Base-by-base conservation (phyloP, 2,797 vertebrate genomes). In the Amniataba percoides region DNA sequence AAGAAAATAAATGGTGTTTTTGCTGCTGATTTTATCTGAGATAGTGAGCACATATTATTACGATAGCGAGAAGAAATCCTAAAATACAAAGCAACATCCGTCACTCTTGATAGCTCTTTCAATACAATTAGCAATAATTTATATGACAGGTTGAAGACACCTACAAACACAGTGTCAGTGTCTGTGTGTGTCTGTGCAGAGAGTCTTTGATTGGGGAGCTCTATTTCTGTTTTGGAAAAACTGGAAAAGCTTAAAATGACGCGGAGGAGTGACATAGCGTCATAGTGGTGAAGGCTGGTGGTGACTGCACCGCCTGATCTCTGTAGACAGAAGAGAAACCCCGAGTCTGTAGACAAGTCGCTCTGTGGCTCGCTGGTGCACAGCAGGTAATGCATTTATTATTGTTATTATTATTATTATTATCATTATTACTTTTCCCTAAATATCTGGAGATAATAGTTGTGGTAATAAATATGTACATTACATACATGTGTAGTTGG, bases 161-260 rank as follows among this genome's bases (percentile, higher is more conserved):
- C 5, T 45, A 15, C 12, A 25, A 2, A 39, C n/a, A 7, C n/a
- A 7, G 19, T 10, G 2, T 53, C 5, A 15, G 18, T 25, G 34
- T 59, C 25, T 58, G 25, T 7, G 25, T 7, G 6, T 31, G n/a
- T n/a, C n/a, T 13, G n/a, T 5, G 45, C 13, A 15, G 19, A 31
- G 14, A 16, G 66, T 53, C 53, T 79, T 39, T 40, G 31, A 40
- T 12, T n/a, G 58, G 19, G 23, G n/a, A 74, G 55, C n/a, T 53
- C 56, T 65, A 19, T 49, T 49, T 57, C 59, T 78, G 71, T 85
- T 87, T 63, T 88, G 84, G 82, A 90, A 78, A 87, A 90, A 86
- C 78, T 80, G 83, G 88, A 90, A 86, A 83, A 75, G 55, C 89
- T 56, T 9, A 55, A 25, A 46, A 34, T 92, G 90, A 89, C 83